Evolutionary conservation across 1,140 invertebrate genomes (phyloP).

Genomic region (Trachymyrmex septentrionalis): DNA sequence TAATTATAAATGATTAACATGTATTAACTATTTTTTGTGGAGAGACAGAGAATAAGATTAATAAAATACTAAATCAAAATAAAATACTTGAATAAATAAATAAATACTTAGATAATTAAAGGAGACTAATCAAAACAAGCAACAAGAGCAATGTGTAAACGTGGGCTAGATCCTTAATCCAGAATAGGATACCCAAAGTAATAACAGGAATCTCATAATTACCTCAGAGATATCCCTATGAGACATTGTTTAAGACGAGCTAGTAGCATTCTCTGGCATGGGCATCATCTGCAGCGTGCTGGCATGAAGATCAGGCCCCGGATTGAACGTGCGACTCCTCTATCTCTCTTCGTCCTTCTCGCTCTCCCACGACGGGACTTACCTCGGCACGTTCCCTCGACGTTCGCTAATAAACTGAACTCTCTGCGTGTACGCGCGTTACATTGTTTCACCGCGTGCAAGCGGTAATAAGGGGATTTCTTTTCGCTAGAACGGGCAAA

Average conservation of each 20-base stretch:
- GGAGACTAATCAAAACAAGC: conserved; percentile 13
- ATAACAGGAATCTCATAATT: conserved; percentile 61
- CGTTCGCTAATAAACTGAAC: conserved; percentile 54
- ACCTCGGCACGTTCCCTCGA: conserved; percentile 52
- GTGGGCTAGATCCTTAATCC: background rate
- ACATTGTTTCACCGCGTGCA: conserved; percentile 37
- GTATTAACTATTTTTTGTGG: background rate
- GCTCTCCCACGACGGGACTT: conserved; percentile 46
- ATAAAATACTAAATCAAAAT: background rate
- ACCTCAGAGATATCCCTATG: conserved; percentile 88
- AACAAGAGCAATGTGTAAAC: background rate
- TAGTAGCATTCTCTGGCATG: conserved; percentile 83
- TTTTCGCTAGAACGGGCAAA: conserved; percentile 81
- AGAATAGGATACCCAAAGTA: background rate
- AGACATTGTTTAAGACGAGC: conserved; percentile 86
- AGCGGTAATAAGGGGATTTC: conserved; percentile 63
- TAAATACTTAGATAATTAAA: background rate
- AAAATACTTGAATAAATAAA: conserved; percentile 21
- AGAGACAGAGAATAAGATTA: background rate
- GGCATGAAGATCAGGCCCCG: conserved; percentile 74
- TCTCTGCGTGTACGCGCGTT: conserved; percentile 26
- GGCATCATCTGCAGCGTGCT: conserved; percentile 81
- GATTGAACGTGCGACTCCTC: conserved; percentile 66
- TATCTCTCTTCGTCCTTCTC: conserved; percentile 38
- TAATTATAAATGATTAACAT: conserved; percentile 20